These are phyloP conservation scores for Callinectes sapidus DNA, from an alignment of 2,888 invertebrate species.

Conservation along the genomic window DNA sequence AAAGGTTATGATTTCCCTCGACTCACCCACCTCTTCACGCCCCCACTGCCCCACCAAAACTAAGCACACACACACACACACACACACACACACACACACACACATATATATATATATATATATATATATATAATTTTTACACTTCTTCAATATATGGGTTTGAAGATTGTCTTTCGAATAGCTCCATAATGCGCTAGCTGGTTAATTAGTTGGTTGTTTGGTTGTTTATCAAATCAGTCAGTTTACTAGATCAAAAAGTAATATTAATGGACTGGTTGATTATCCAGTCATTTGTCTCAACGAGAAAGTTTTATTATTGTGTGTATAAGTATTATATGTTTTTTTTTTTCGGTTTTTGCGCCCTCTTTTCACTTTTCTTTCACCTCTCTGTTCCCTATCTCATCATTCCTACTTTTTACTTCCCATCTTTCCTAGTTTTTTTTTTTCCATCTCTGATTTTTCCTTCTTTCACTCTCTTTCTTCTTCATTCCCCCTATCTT, in stretches of 20 bases:
- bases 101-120: background rate
- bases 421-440: background rate
- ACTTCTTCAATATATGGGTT: background rate
- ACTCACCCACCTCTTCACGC: background rate
- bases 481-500: background rate
- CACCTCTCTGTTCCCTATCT: background rate
- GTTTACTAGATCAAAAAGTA: background rate
- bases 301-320: background rate
- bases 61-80: background rate
- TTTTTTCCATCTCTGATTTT: background rate
- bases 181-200: too few species aligned
- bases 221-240: background rate
- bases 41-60: background rate
- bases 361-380: background rate
- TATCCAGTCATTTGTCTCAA: background rate
- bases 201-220: too few species aligned
- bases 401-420: background rate
- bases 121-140: background rate
- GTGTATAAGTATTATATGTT: background rate
- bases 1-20: background rate
- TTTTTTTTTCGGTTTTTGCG: background rate
- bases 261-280: background rate
- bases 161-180: too few species aligned
- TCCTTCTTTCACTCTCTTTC: background rate
- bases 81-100: slow-evolving; percentile 17